Evolutionary conservation across 2,888 invertebrate species (phyloP).

Genomic region (Parelbella ahira): DNA sequence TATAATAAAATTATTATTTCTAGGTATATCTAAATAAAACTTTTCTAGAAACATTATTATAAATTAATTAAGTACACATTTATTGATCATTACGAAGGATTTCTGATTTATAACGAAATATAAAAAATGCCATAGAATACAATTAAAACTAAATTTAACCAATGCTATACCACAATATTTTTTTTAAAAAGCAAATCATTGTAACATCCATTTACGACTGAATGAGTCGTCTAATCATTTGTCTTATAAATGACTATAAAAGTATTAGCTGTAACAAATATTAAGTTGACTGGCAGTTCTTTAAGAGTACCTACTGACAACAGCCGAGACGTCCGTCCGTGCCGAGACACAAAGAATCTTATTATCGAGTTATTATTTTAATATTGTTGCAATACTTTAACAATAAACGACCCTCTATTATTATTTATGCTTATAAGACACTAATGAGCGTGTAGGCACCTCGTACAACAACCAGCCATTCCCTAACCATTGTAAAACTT

Average conservation of each 20-base stretch:
- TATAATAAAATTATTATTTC: too few relatives aligned
- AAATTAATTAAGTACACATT: too few relatives aligned
- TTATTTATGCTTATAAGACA: conserved; percentile 63
- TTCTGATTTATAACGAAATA: too few relatives aligned
- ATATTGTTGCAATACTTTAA: conserved; percentile 69
- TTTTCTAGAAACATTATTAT: too few relatives aligned
- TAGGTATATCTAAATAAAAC: too few relatives aligned
- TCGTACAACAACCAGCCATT: conserved; percentile 43
- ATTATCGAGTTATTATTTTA: conserved; percentile 74
- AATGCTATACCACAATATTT: not conserved
- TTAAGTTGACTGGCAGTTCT: conserved; percentile 23
- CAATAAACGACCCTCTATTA: conserved; percentile 50
- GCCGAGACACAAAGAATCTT: conserved; percentile 53
- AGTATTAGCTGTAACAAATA: conserved; percentile 25
- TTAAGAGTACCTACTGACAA: conserved; percentile 7
- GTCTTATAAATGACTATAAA: conserved; percentile 15
- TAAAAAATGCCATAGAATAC: not conserved
- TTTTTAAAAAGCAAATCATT: conserved; percentile 13
- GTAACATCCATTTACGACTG: conserved; percentile 15
- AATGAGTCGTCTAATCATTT: conserved; percentile 23
- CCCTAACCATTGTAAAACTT: conserved; percentile 10
- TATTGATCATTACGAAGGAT: too few relatives aligned
- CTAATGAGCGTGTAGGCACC: conserved; percentile 76
- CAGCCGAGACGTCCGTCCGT: conserved; percentile 13
- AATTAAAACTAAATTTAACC: not conserved